Evolutionary conservation across 2,888 invertebrate species (phyloP), one percentile per base, ranked within the genome.

Genomic region (Dascillus cervinus): DNA sequence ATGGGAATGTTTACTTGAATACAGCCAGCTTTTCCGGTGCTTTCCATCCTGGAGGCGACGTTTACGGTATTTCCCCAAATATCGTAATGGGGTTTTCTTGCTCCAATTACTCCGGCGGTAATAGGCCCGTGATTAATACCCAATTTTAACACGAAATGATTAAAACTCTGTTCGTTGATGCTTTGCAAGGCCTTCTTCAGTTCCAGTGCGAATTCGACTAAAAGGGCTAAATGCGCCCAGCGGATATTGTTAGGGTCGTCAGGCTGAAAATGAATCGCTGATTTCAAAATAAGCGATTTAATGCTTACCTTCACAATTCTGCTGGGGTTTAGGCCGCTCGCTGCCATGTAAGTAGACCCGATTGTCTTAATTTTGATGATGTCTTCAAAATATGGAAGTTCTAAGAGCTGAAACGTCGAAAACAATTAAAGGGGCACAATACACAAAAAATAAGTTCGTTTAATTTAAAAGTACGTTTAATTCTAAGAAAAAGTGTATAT

Each of bases 51-150:
- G 1, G 92, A 92, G 3, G 96, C 94, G 1, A 97, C 95, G 59
- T 97, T 97, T 9, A 95, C 94, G 0, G 94, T 91, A 60, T 95
- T 94, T 2, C 94, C 94, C 91, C 91, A 92, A 51, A 95, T 94
- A 60, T 95, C 94, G 56, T 94, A 95, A 62, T 94, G 94, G 0
- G 94, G 94, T 60, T 94, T 94, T 29, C 90, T 70, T 0, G 91
- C 92, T 8, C 95, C 94, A 49, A 95, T 94, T 3, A 95, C 94
- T 0, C 95, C 95, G 1, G 94, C 94, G 0, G 90, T 91, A 39
- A 94, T 89, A 6, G 94, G 92, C 0, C 95, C 95, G 60, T 94
- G 91, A 70, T 94, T 94, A 43, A 95, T 87, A 22, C 94, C 92
- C 80, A 92, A 81, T 62, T 91, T 86, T 26, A 92, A 70, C 14